Evolutionary conservation across 2,888 invertebrate genomes (phyloP).

Genomic region (Thumatha senex): DNA sequence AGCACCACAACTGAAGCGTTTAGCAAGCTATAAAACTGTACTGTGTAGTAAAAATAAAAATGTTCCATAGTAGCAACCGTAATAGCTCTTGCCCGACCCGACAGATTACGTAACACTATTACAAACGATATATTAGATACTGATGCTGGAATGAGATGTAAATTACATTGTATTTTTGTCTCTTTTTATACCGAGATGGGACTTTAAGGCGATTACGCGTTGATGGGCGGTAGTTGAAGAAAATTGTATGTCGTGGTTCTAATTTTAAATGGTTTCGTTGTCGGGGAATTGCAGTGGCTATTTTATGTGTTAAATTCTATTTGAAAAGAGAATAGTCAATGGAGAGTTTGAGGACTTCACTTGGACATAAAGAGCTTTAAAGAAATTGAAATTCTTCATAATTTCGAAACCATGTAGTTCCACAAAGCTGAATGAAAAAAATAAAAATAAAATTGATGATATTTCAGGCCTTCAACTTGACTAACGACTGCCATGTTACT

Average conservation of each 20-base stretch:
- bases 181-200: constrained; percentile 21
- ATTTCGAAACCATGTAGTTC: no score
- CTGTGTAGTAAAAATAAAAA: constrained; percentile 36
- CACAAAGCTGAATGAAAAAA: no score
- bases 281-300: background rate
- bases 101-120: constrained; percentile 29
- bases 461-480: no score
- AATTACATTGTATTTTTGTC: constrained; percentile 23
- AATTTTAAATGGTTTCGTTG: constrained; percentile 1
- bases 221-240: constrained; percentile 13
- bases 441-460: no score
- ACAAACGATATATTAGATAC: constrained; percentile 28
- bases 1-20: constrained; percentile 9
- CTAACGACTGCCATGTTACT: no score
- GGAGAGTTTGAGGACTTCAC: constrained; percentile 6
- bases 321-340: background rate
- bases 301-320: background rate
- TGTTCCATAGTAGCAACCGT: constrained; percentile 10
- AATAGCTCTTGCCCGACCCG: constrained; percentile 18
- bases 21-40: constrained; percentile 28
- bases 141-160: constrained; percentile 29
- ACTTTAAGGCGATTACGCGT: constrained; percentile 24
- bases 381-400: no score
- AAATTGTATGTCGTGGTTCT: background rate
- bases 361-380: no score